These are phyloP conservation scores for Microtus richardsoni DNA, from an alignment of 2,113 vertebrate species.

Conservation along the genomic window DNA sequence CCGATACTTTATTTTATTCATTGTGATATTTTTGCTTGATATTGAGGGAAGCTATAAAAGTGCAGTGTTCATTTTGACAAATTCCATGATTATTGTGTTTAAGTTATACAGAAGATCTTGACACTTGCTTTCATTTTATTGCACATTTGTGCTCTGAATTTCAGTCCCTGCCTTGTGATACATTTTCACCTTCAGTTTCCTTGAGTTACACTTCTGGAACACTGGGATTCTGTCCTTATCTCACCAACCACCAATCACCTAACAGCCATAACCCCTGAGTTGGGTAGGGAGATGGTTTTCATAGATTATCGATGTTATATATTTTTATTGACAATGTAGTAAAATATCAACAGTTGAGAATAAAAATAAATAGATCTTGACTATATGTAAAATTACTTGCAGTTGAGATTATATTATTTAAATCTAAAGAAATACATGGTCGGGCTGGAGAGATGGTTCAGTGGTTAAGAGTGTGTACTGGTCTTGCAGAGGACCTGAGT, in stretches of 20 bases:
- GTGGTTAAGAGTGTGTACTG: background rate
- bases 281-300: slow-evolving; percentile 30
- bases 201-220: slow-evolving; percentile 40
- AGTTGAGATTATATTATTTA: slow-evolving; percentile 22
- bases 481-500: background rate
- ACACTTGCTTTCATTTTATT: slow-evolving; percentile 45
- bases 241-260: background rate
- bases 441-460: background rate
- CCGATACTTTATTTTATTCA: slow-evolving; percentile 32
- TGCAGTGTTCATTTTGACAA: slow-evolving; percentile 35
- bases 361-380: slow-evolving; percentile 19
- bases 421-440: too few relatives aligned
- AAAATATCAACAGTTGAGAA: slow-evolving; percentile 28
- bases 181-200: slow-evolving; percentile 44
- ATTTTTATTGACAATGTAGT: slow-evolving; percentile 54
- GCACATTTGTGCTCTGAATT: slow-evolving; percentile 1
- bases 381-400: slow-evolving; percentile 41
- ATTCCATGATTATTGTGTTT: slow-evolving; percentile 18
- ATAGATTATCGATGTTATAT: background rate
- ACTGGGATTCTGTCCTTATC: slow-evolving; percentile 23
- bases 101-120: slow-evolving; percentile 28
- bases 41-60: slow-evolving; percentile 6
- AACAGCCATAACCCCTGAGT: background rate
- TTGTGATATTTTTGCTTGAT: slow-evolving; percentile 49
- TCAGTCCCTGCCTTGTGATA: slow-evolving; percentile 32